A percentile compares a stretch with the other conserved stretches of the same genome.
Conservation (phyloP, 2,113 vertebrate genomes). For the Sylvicapra grimmia region DNA sequence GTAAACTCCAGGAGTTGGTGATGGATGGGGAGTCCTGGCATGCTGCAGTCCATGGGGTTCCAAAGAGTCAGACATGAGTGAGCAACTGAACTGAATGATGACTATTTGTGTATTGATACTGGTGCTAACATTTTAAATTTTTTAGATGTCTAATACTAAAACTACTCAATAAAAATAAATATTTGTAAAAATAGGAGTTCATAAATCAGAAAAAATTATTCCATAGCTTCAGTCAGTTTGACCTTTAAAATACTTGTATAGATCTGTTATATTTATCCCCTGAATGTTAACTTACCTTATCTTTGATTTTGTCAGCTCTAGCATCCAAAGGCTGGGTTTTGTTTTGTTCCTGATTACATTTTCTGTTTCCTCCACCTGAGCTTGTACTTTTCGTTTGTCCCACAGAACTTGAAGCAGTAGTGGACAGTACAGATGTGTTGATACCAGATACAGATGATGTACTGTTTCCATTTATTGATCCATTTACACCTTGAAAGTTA, state of each 20-base stretch:
- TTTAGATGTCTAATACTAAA: neutral
- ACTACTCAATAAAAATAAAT: constrained; percentile 10
- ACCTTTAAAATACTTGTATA: neutral
- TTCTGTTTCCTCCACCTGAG: constrained; percentile 80
- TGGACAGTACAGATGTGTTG: constrained; percentile 81
- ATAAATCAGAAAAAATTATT: neutral
- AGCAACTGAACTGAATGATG: neutral
- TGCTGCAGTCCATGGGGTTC: neutral
- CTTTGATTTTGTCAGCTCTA: constrained; percentile 85
- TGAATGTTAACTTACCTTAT: constrained; percentile 82
- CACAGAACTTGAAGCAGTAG: constrained; percentile 75
- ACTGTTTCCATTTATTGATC: constrained; percentile 86
- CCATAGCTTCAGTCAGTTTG: neutral
- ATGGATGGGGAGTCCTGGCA: neutral
- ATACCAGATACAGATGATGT: constrained; percentile 79
- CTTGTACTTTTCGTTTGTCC: constrained; percentile 79
- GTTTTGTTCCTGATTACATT: constrained; percentile 81
- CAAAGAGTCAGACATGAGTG: neutral
- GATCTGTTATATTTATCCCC: neutral
- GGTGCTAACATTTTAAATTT: neutral
- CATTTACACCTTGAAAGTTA: constrained; percentile 83
- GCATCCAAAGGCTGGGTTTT: constrained; percentile 79
- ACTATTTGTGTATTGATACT: neutral
- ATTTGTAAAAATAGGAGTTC: neutral
- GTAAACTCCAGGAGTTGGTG: neutral